Base-by-base conservation (phyloP, 2,888 invertebrate species). In the Temnothorax rugatulus region DNA sequence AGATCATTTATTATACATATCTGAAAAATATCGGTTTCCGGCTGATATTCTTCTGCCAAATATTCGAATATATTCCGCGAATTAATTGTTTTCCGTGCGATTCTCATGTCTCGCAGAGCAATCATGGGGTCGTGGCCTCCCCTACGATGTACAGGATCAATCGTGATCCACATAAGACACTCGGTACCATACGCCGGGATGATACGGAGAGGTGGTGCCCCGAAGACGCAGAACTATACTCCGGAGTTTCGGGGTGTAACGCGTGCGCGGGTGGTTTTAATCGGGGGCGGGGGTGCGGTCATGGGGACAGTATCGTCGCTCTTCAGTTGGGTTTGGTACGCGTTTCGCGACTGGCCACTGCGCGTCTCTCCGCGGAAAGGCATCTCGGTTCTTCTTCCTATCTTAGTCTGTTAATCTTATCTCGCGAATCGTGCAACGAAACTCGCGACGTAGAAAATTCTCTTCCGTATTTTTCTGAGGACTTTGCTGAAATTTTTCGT, bases 251-350 rank as follows among this genome's bases (percentile, higher is more conserved):
- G 91, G 89, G 88, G 92, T 87, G 90, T 90, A 92, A 93, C 93
- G 93, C 93, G 90, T 93, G 93, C 93, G 93, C 93, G 92, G 90
- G 91, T 90, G 90, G 90, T 90, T 89, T 87, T 90, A 91, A 91
- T 91, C 88, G 88, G 88, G 71, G 89, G 89, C 89, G 92, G 92
- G 92, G 94, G 93, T 91, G 93, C 94, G 94, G 94, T 90, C 93
- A 90, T 89, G 90, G 90, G 89, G 88, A 92, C 88, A 91, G 91
- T 88, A 92, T 89, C 91, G 89, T 91, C 90, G 92, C 89, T 88
- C 86, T 91, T 92, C 93, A 94, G 94, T 94, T 93, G 93, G 93
- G 93, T 93, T 94, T 94, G 93, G 93, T 93, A 91, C 93, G 94
- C 93, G 93, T 90, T 88, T 90, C 92, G 93, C 91, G 93, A 89